Percentiles rank a stretch among this genome's conserved stretches.
phyloP scores from a whole-genome alignment of 2,888 invertebrate genomes.

The Andrena fulva region DNA sequence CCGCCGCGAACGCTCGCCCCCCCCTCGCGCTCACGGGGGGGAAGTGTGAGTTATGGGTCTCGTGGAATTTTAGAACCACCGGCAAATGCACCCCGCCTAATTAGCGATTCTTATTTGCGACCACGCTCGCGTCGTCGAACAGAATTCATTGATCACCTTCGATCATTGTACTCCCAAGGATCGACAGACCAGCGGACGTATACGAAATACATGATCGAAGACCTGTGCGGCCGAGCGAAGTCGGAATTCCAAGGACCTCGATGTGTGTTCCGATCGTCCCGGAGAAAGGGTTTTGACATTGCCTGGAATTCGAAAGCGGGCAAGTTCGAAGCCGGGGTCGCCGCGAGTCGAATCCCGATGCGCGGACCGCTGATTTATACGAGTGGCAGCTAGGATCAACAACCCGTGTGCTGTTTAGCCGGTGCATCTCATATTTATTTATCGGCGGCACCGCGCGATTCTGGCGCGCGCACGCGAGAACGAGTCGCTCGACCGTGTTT shows the following conservation, averaged over 20 bases:
- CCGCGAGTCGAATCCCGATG: slow-evolving; percentile 62
- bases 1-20: background rate
- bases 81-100: slow-evolving; percentile 9
- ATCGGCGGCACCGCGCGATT: slow-evolving; percentile 72
- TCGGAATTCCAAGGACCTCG: slow-evolving; percentile 47
- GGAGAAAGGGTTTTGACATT: slow-evolving; percentile 13
- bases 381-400: slow-evolving; percentile 75
- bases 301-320: slow-evolving; percentile 55
- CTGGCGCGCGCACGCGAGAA: slow-evolving; percentile 75
- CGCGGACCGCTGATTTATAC: slow-evolving; percentile 70
- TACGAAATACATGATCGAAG: slow-evolving; percentile 21
- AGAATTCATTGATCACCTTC: background rate
- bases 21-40: background rate
- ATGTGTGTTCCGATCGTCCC: slow-evolving; percentile 24
- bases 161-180: background rate
- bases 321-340: slow-evolving; percentile 51
- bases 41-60: slow-evolving; percentile 18
- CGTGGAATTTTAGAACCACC: slow-evolving; percentile 35
- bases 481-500: slow-evolving; percentile 13
- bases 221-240: slow-evolving; percentile 31
- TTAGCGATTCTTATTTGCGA: slow-evolving; percentile 11
- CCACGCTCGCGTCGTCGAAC: background rate
- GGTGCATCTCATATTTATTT: slow-evolving; percentile 79
- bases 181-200: background rate
- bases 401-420: slow-evolving; percentile 77